Conservation (phyloP, 53 echinoderm and acorn worm species). For the Paelopatides confundens region DNA sequence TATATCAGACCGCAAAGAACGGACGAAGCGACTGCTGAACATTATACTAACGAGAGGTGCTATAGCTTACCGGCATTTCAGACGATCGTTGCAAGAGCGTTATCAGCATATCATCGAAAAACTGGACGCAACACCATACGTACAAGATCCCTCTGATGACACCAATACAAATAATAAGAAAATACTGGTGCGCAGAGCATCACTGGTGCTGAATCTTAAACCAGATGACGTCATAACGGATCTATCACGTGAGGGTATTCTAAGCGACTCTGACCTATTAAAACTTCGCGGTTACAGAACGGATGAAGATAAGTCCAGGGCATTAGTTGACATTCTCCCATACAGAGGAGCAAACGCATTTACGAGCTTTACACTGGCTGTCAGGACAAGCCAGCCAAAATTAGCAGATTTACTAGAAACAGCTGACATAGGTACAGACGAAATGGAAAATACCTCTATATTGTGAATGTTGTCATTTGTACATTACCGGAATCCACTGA, state of each 20-base stretch:
- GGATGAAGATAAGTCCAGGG: conserved; percentile 77
- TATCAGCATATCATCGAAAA: conserved; percentile 78
- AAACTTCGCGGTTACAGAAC: conserved; percentile 71
- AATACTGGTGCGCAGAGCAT: conserved; percentile 62
- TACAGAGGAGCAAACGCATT: conserved; percentile 76
- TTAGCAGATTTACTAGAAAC: conserved; percentile 81
- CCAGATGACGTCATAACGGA: conserved; percentile 68
- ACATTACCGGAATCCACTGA: too few relatives aligned
- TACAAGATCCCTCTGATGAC: background rate
- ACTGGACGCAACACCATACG: conserved; percentile 64
- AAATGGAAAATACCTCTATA: conserved; percentile 21
- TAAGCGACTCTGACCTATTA: conserved; percentile 69
- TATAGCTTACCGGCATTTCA: conserved; percentile 90
- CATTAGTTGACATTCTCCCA: conserved; percentile 76
- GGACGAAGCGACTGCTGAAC: conserved; percentile 74
- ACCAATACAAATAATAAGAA: conserved; percentile 35
- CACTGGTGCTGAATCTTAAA: conserved; percentile 81
- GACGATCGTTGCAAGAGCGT: conserved; percentile 80
- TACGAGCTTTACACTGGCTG: conserved; percentile 74
- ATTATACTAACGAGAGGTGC: conserved; percentile 76
- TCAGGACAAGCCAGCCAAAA: conserved; percentile 75
- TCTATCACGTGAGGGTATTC: conserved; percentile 71
- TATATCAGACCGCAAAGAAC: conserved; percentile 46
- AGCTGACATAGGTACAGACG: conserved; percentile 23
- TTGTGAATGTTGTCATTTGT: background rate